phyloP scores from a whole-genome alignment of 2,888 invertebrate species.

The Anticlea derivata region DNA sequence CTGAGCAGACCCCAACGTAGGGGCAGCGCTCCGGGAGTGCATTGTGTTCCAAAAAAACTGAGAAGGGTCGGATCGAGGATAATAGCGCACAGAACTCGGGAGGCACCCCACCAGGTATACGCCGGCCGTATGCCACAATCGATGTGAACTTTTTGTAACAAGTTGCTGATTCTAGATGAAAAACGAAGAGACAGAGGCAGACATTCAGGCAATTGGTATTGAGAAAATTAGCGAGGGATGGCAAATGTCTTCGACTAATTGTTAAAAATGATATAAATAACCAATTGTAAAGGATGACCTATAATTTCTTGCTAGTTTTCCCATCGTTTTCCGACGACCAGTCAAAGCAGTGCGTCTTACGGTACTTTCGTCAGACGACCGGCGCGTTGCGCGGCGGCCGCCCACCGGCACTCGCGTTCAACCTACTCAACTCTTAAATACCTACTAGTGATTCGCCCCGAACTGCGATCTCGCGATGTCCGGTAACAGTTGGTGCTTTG shows the following conservation, averaged over 20 bases:
- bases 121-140: conserved; percentile 31
- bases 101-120: conserved; percentile 53
- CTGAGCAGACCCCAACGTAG: conserved; percentile 60
- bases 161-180: conserved; percentile 18
- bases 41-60: conserved; percentile 75
- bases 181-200: conserved; percentile 14
- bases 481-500: too few relatives aligned
- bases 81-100: conserved; percentile 54
- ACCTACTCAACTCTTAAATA: conserved; percentile 35
- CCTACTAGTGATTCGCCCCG: neutral
- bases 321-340: conserved; percentile 34
- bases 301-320: conserved; percentile 22
- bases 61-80: conserved; percentile 71
- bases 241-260: neutral
- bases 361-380: conserved; percentile 64
- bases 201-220: neutral
- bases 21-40: conserved; percentile 67
- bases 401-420: conserved; percentile 36
- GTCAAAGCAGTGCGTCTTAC: conserved; percentile 45
- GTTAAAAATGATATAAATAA: neutral
- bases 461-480: too few relatives aligned
- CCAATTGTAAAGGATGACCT: conserved; percentile 16
- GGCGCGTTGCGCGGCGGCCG: conserved; percentile 34
- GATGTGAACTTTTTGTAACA: conserved; percentile 33
- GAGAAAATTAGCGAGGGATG: neutral